phyloP scores from a whole-genome alignment of 2,888 invertebrate species.

The Hemistola chrysoprasaria region DNA sequence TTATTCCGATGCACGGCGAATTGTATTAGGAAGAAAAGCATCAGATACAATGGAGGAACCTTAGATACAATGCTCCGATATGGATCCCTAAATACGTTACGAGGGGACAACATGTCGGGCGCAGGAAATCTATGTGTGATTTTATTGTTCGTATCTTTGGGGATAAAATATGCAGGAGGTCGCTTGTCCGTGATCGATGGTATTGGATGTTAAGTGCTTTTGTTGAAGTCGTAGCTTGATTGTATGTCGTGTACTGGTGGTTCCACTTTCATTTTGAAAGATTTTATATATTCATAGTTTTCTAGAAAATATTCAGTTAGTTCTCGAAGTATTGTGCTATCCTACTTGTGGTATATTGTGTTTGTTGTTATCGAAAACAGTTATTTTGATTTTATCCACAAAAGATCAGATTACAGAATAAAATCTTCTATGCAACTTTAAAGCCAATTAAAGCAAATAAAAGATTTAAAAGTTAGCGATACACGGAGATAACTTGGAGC shows the following conservation, averaged over 20 bases:
- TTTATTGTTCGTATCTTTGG: slow-evolving; percentile 34
- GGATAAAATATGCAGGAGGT: slow-evolving; percentile 32
- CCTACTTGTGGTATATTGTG: no score
- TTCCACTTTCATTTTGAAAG: no score
- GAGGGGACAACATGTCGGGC: slow-evolving; percentile 31
- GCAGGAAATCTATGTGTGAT: slow-evolving; percentile 36
- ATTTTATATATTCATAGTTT: no score
- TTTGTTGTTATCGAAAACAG: no score
- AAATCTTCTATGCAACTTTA: no score
- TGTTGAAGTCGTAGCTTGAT: slow-evolving; percentile 7
- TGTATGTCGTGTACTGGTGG: no score
- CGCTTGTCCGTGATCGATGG: slow-evolving; percentile 29
- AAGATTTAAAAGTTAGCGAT: neutral
- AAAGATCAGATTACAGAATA: no score
- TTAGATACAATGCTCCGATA: slow-evolving; percentile 33
- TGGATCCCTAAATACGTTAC: slow-evolving; percentile 36
- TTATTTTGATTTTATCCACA: no score
- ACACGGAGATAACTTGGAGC: neutral
- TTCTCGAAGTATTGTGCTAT: no score
- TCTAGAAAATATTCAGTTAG: no score
- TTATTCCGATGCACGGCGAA: slow-evolving; percentile 53
- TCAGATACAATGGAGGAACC: slow-evolving; percentile 31
- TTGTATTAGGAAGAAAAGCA: slow-evolving; percentile 45
- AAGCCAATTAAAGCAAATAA: neutral
- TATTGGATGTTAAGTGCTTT: slow-evolving; percentile 23